Evolutionary conservation across 2,888 invertebrate genomes (phyloP).

Genomic region (Bibio marci): DNA sequence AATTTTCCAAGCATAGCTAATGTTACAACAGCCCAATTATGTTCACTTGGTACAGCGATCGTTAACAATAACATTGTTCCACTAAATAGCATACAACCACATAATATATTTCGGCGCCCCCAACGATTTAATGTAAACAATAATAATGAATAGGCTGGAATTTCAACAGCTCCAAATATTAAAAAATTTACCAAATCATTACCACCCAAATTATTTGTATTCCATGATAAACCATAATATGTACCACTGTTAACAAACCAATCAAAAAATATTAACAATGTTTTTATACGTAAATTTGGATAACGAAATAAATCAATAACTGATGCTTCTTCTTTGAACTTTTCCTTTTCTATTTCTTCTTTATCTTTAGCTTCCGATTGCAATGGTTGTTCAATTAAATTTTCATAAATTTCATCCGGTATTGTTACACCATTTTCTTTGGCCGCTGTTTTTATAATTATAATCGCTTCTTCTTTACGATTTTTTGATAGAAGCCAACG

Average conservation of each 20-base stretch:
- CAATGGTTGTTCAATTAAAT: constrained; percentile 31
- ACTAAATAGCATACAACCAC: constrained; percentile 47
- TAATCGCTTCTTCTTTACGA: constrained; percentile 40
- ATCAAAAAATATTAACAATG: constrained; percentile 52
- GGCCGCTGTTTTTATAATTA: constrained; percentile 42
- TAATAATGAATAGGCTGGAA: constrained; percentile 51
- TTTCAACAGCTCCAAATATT: constrained; percentile 57
- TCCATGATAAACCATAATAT: constrained; percentile 64
- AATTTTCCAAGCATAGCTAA: constrained; percentile 55
- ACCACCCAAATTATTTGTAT: constrained; percentile 51
- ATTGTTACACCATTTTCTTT: constrained; percentile 43
- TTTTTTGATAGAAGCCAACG: constrained; percentile 53
- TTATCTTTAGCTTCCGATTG: constrained; percentile 13
- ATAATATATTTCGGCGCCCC: constrained; percentile 50
- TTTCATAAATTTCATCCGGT: constrained; percentile 34
- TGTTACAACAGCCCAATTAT: constrained; percentile 36
- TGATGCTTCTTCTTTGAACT: too few species aligned
- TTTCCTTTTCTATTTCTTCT: constrained; percentile 13
- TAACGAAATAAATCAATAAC: constrained; percentile 42
- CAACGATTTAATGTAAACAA: constrained; percentile 48
- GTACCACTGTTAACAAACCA: constrained; percentile 65
- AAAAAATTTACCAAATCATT: constrained; percentile 57
- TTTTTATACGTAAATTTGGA: constrained; percentile 44
- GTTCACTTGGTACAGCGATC: constrained; percentile 35
- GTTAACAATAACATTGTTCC: constrained; percentile 41